Percentiles rank a stretch among this genome's conserved stretches.
Conservation (phyloP, 2,888 invertebrate species). For the Eucriotettix oculatus region DNA sequence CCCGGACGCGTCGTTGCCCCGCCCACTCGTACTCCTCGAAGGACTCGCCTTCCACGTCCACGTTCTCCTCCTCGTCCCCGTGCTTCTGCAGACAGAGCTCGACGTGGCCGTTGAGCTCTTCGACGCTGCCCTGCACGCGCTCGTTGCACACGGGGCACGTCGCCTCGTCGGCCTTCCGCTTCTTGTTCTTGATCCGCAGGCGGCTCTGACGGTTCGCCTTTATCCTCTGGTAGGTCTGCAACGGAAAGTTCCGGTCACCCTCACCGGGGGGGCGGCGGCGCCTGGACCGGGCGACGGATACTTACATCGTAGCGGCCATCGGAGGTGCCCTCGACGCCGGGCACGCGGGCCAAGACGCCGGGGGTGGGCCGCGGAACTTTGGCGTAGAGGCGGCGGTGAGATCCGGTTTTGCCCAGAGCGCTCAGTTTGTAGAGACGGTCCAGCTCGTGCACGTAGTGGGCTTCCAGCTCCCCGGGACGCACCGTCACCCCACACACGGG, state of each 20-base stretch:
- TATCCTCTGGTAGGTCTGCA: conserved; percentile 53
- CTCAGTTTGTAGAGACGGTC: conserved; percentile 45
- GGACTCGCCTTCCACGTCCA: conserved; percentile 56
- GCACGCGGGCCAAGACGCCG: not conserved
- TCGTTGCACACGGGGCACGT: conserved; percentile 72
- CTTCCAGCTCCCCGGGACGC: conserved; percentile 63
- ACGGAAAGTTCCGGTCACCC: conserved; percentile 5
- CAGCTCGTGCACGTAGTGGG: conserved; percentile 65
- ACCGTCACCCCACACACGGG: conserved; percentile 80
- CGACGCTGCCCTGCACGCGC: conserved; percentile 38
- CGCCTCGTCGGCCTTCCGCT: conserved; percentile 47
- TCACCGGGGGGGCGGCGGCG: too few relatives aligned
- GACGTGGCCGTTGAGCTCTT: conserved; percentile 56
- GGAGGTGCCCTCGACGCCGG: conserved; percentile 29
- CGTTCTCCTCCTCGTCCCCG: conserved; percentile 58
- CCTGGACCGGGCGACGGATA: too few relatives aligned
- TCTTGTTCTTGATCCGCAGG: conserved; percentile 47
- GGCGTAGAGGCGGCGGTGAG: not conserved
- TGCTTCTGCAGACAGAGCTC: conserved; percentile 49
- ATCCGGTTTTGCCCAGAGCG: not conserved
- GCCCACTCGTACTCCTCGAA: conserved; percentile 48
- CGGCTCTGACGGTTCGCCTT: conserved; percentile 55
- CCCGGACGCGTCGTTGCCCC: conserved; percentile 65
- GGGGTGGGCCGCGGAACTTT: not conserved
- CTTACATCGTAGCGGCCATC: conserved; percentile 50